A percentile compares a stretch with the other conserved stretches of the same genome.
Conservation (phyloP, 2,113 vertebrate genomes). For the Pseudolaguvia tuberculata region DNA sequence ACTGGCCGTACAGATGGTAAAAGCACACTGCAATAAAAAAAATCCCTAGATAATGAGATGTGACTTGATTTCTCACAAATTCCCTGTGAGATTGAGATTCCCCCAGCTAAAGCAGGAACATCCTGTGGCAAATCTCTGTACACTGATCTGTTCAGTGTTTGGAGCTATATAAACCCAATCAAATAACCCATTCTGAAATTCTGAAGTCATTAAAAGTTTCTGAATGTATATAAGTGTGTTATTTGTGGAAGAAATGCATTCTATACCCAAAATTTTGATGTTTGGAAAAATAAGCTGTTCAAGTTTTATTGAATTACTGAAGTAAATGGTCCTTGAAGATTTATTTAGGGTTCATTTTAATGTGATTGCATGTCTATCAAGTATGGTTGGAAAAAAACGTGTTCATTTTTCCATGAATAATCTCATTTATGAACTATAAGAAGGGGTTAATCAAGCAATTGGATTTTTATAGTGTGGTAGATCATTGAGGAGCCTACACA, state of each 20-base stretch:
- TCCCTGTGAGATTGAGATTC: neutral
- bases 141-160: slow-evolving; percentile 29
- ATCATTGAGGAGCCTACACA: neutral
- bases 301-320: neutral
- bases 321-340: slow-evolving; percentile 17
- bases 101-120: slow-evolving; percentile 2
- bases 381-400: slow-evolving; percentile 44
- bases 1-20: slow-evolving; percentile 29
- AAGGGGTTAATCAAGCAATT: slow-evolving; percentile 38
- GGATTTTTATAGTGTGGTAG: neutral
- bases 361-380: slow-evolving; percentile 57
- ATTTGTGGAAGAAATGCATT: slow-evolving; percentile 32
- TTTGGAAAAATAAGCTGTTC: slow-evolving; percentile 10
- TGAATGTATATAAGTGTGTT: slow-evolving; percentile 24
- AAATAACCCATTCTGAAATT: slow-evolving; percentile 14
- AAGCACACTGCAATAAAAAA: neutral
- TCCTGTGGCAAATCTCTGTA: slow-evolving; percentile 30
- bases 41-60: slow-evolving; percentile 29
- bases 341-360: slow-evolving; percentile 12
- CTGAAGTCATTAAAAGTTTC: slow-evolving; percentile 23
- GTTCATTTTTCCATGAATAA: neutral
- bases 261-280: slow-evolving; percentile 10
- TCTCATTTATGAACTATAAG: slow-evolving; percentile 21
- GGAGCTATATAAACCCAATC: slow-evolving; percentile 18
- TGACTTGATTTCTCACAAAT: slow-evolving; percentile 32